phyloP scores from a whole-genome alignment of 1,140 invertebrate species.

The Tetranychus cinnabarinus region DNA sequence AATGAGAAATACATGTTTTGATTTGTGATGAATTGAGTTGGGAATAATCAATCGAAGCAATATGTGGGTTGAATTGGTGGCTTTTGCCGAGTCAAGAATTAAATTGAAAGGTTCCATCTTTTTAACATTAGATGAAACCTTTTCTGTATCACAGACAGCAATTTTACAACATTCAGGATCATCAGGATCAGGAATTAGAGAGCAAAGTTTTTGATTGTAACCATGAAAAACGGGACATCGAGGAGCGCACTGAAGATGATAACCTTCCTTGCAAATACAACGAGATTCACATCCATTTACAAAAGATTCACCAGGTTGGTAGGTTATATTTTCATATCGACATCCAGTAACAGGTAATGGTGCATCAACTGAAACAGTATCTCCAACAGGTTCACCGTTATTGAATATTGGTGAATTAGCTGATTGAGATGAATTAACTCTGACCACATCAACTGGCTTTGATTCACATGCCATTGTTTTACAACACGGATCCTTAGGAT shows the following conservation, averaged over 20 bases:
- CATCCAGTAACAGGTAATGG: constrained; percentile 14
- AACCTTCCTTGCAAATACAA: constrained; percentile 17
- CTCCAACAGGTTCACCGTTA: not conserved
- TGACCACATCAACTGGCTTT: constrained; percentile 18
- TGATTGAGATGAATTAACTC: not conserved
- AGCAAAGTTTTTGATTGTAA: constrained; percentile 9
- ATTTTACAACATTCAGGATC: constrained; percentile 22
- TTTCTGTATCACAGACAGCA: constrained; percentile 17
- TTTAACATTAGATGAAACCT: constrained; percentile 5
- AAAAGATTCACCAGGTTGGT: constrained; percentile 15
- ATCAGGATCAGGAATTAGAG: constrained; percentile 14
- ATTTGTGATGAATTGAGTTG: not conserved
- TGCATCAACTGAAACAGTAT: not conserved
- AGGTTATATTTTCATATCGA: constrained; percentile 15
- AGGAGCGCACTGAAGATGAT: constrained; percentile 14
- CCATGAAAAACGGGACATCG: constrained; percentile 11
- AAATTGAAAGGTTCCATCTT: not conserved
- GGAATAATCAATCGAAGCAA: constrained; percentile 36
- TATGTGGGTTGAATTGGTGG: constrained; percentile 42
- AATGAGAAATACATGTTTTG: not conserved
- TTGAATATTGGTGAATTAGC: not conserved
- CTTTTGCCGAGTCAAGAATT: constrained; percentile 20
- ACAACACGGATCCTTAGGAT: constrained; percentile 48
- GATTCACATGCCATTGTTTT: constrained; percentile 55
- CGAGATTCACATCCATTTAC: constrained; percentile 18